Evolutionary conservation across 2,113 vertebrate genomes (phyloP).

Genomic region (Osmerus eperlanus): DNA sequence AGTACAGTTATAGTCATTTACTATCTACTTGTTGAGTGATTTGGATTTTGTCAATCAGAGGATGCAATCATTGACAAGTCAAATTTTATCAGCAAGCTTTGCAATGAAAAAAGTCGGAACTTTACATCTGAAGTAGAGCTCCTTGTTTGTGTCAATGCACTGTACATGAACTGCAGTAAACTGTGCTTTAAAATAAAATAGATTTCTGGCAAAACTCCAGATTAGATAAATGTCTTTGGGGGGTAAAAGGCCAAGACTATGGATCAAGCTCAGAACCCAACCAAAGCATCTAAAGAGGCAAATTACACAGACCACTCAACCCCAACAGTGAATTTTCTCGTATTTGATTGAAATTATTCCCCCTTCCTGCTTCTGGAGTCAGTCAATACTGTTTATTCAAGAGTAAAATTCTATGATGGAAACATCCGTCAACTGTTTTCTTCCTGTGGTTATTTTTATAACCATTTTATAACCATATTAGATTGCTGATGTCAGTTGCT

Average conservation of each 20-base stretch:
- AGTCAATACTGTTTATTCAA: conserved; percentile 15
- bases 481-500: neutral
- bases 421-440: neutral
- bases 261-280: neutral
- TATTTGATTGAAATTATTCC: conserved; percentile 21
- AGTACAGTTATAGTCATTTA: too few relatives aligned
- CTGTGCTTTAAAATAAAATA: too few relatives aligned
- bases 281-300: conserved; percentile 8
- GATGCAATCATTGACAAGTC: too few relatives aligned
- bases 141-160: too few relatives aligned
- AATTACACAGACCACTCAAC: conserved; percentile 15
- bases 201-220: neutral
- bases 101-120: too few relatives aligned
- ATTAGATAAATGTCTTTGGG: neutral
- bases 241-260: neutral
- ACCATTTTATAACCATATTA: too few relatives aligned
- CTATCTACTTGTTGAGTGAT: too few relatives aligned
- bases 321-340: conserved; percentile 1
- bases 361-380: conserved; percentile 6
- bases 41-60: too few relatives aligned
- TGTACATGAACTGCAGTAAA: too few relatives aligned
- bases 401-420: conserved; percentile 4
- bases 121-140: too few relatives aligned
- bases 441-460: too few relatives aligned
- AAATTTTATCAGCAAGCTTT: too few relatives aligned